phyloP scores from a whole-genome alignment of 2,888 invertebrate species.

The Cephus pygmeus region DNA sequence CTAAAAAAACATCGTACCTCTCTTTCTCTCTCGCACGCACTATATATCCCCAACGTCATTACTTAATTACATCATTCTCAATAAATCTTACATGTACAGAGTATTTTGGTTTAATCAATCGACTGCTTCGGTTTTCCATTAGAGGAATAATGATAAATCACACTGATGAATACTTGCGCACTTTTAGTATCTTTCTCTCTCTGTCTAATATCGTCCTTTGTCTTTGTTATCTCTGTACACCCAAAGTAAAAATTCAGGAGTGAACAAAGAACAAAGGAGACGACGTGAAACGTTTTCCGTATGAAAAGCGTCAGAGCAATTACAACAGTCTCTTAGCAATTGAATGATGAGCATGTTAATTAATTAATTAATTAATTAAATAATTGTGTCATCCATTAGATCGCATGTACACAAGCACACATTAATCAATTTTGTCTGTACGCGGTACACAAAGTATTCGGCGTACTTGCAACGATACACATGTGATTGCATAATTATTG shows the following conservation, averaged over 20 bases:
- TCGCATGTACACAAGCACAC: background rate
- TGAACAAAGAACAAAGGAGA: background rate
- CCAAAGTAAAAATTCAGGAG: background rate
- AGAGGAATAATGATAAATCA: background rate
- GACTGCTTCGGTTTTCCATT: conserved; percentile 19
- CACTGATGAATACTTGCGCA: background rate
- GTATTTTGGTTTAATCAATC: conserved; percentile 42
- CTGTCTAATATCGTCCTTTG: background rate
- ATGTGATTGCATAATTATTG: background rate
- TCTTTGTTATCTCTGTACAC: background rate
- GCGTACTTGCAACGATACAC: background rate
- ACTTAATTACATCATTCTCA: conserved; percentile 30
- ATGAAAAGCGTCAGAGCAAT: background rate
- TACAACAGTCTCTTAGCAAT: background rate
- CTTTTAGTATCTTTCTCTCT: background rate
- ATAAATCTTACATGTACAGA: conserved; percentile 37
- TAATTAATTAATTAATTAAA: background rate
- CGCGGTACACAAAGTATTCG: background rate
- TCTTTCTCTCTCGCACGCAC: conserved; percentile 21
- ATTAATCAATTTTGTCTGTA: background rate
- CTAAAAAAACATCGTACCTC: conserved; percentile 39
- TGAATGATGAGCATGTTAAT: background rate
- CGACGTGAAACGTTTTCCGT: background rate
- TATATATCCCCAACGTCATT: background rate
- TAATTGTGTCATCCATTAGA: background rate